Percentiles rank a stretch among this genome's conserved stretches.
Conservation (phyloP, 2,113 vertebrate genomes). For the Nerophis lumbriciformis region DNA sequence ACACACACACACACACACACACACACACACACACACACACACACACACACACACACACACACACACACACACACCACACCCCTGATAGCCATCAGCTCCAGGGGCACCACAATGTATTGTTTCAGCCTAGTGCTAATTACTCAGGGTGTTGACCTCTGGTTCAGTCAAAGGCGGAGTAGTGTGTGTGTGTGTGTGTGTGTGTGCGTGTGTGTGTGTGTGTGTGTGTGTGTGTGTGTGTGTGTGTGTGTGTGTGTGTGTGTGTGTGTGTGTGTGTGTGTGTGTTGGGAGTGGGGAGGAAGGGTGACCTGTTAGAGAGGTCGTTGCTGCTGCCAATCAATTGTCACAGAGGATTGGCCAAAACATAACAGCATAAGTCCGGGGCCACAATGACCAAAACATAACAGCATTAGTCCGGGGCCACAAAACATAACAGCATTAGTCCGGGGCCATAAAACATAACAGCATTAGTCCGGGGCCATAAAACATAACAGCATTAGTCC, state of each 20-base stretch:
- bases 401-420: too few relatives aligned
- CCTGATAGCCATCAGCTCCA: slow-evolving; percentile 58
- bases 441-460: too few relatives aligned
- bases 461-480: too few relatives aligned
- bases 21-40: slow-evolving; percentile 18
- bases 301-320: slow-evolving; percentile 37
- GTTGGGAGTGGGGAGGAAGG: background rate
- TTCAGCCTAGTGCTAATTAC: slow-evolving; percentile 67
- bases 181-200: slow-evolving; percentile 26
- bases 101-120: slow-evolving; percentile 57
- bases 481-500: too few relatives aligned
- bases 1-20: slow-evolving; percentile 20
- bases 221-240: slow-evolving; percentile 6
- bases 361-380: slow-evolving; percentile 27
- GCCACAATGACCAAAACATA: slow-evolving; percentile 10
- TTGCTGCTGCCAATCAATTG: slow-evolving; percentile 60
- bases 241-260: background rate
- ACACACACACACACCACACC: slow-evolving; percentile 24
- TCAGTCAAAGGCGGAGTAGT: slow-evolving; percentile 43
- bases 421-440: too few relatives aligned
- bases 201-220: slow-evolving; percentile 13
- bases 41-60: background rate
- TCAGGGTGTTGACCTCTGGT: slow-evolving; percentile 55
- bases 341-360: slow-evolving; percentile 37
- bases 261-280: slow-evolving; percentile 14